Evolutionary conservation across 2,113 vertebrate genomes (phyloP).

Genomic region (Pelmatolapia mariae): DNA sequence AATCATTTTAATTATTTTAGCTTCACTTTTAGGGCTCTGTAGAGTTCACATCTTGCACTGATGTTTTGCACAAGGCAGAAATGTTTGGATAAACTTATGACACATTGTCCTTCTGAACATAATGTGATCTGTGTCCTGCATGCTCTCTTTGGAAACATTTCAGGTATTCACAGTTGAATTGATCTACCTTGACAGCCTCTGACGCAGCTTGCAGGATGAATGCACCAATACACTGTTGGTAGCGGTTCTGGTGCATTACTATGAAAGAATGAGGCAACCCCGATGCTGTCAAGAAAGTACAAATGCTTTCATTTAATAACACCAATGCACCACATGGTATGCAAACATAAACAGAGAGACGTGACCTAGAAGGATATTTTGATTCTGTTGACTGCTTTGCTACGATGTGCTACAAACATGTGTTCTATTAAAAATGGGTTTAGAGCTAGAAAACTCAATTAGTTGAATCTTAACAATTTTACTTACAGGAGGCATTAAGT

Average conservation of each 20-base stretch:
- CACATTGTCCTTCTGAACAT: not conserved
- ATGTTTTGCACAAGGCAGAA: not conserved
- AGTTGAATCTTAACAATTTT: rapidly evolving
- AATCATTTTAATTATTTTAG: not conserved
- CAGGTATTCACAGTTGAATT: not conserved
- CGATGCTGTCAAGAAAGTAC: slow-evolving; percentile 67
- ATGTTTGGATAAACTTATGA: not conserved
- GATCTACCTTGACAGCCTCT: slow-evolving; percentile 78
- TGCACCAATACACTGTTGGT: slow-evolving; percentile 80
- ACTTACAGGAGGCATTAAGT: slow-evolving; percentile 73
- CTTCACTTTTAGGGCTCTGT: not conserved
- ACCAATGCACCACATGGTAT: not conserved
- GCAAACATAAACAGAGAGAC: not conserved
- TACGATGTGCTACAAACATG: not conserved
- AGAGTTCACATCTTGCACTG: not conserved
- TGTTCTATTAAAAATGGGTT: not conserved
- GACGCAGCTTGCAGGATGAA: slow-evolving; percentile 84
- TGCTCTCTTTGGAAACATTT: not conserved
- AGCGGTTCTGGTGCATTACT: slow-evolving; percentile 87
- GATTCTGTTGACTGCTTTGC: not conserved
- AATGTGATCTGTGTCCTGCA: not conserved
- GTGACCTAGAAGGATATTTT: not conserved
- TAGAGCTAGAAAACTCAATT: not conserved
- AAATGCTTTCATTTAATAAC: not conserved
- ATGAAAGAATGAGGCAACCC: slow-evolving; percentile 83